phyloP scores from a whole-genome alignment of 2,113 vertebrate genomes.

The Prolemur simus region DNA sequence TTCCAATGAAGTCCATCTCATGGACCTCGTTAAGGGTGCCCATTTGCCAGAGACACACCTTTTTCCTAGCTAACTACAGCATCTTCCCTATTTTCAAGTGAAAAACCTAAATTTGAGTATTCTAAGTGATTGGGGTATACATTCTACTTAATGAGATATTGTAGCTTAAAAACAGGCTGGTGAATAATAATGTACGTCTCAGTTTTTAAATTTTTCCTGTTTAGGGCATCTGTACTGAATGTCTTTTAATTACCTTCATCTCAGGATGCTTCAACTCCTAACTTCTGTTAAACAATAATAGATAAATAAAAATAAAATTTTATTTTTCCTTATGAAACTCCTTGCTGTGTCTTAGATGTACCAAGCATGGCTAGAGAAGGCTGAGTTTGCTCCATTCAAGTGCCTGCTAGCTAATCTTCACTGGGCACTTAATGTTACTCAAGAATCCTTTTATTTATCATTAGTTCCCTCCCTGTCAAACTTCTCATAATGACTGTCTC shows the following conservation, averaged over 20 bases:
- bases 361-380: background rate
- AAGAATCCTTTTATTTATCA: background rate
- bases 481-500: background rate
- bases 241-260: background rate
- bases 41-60: background rate
- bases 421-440: background rate
- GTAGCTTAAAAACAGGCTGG: background rate
- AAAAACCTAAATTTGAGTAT: no score
- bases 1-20: background rate
- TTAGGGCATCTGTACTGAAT: background rate
- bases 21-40: background rate
- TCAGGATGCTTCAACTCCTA: background rate
- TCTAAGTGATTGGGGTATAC: background rate
- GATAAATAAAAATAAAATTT: background rate
- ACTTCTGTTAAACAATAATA: background rate
- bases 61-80: no score
- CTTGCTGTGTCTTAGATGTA: background rate
- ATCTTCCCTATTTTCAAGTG: no score
- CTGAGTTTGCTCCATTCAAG: no score
- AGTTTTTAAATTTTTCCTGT: background rate
- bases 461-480: background rate
- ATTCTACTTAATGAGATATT: background rate
- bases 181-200: background rate
- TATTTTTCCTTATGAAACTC: background rate
- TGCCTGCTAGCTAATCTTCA: background rate